A percentile compares a stretch with the other conserved stretches of the same genome.
phyloP scores from a whole-genome alignment of 2,113 vertebrate genomes.

The Pteronura brasiliensis region DNA sequence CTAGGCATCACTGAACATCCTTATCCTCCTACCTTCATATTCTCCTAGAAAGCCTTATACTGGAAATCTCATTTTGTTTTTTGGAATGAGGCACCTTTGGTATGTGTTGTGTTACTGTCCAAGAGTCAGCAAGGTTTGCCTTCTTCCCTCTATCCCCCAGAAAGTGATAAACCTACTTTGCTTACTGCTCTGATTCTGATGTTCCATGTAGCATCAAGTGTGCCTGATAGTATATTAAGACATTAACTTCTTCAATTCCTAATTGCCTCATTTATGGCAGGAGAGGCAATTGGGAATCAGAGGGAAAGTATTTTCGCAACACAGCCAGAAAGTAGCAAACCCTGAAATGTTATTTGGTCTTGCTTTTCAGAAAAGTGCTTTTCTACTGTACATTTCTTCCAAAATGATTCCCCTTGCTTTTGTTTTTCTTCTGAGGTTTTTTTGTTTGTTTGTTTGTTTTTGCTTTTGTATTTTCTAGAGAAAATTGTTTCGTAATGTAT shows the following conservation, averaged over 20 bases:
- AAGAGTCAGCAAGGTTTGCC: not conserved
- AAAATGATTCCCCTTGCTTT: constrained; percentile 17
- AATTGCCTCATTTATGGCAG: not conserved
- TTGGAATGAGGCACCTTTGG: not conserved
- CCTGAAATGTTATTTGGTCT: not conserved
- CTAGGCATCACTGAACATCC: not conserved
- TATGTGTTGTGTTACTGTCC: not conserved
- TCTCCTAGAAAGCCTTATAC: not conserved
- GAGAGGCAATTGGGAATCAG: not conserved
- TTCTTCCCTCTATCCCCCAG: no score
- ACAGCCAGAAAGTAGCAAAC: not conserved
- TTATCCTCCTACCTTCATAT: not conserved
- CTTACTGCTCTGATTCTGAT: not conserved
- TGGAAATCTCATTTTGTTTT: not conserved
- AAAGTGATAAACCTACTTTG: not conserved
- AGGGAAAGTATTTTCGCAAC: not conserved
- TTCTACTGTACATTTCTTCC: not conserved
- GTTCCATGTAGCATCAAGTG: not conserved
- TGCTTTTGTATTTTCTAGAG: not conserved
- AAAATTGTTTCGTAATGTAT: constrained; percentile 30
- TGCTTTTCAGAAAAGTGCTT: not conserved
- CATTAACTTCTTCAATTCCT: not conserved
- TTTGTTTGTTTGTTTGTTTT: not conserved
- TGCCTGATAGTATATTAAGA: not conserved
- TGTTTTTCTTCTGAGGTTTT: not conserved